These are phyloP conservation scores for Temnothorax rugatulus DNA, from an alignment of 2,888 invertebrate species.

Conservation along the genomic window DNA sequence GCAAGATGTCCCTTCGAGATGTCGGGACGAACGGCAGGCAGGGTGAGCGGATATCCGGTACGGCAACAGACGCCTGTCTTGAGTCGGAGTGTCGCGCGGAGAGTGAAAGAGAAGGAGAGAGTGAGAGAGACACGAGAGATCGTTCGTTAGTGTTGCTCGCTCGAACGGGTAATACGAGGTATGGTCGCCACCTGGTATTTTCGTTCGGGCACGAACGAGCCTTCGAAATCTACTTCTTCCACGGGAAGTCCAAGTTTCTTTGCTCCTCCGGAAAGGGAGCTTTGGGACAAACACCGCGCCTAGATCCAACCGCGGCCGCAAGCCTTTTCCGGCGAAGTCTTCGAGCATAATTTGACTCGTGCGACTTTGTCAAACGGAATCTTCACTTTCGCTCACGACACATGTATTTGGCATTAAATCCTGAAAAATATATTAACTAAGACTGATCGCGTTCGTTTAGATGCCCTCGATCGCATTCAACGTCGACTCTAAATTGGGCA, in stretches of 20 bases:
- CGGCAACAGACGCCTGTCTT: constrained; percentile 71
- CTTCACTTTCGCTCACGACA: background rate
- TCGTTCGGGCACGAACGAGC: constrained; percentile 61
- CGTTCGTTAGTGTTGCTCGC: constrained; percentile 52
- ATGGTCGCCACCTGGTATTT: constrained; percentile 83
- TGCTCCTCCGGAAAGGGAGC: constrained; percentile 49
- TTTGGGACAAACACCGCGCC: constrained; percentile 25
- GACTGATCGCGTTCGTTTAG: background rate
- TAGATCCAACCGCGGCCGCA: background rate
- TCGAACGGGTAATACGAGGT: constrained; percentile 67
- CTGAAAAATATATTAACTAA: background rate
- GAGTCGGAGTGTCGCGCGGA: constrained; percentile 58
- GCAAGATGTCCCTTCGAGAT: constrained; percentile 67
- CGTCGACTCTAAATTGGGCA: background rate
- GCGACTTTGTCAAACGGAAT: background rate
- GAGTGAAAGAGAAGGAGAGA: constrained; percentile 59
- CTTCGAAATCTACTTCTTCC: constrained; percentile 49
- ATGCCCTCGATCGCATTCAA: background rate
- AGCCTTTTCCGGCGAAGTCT: constrained; percentile 19
- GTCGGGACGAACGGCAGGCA: constrained; percentile 56
- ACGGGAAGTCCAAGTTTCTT: constrained; percentile 57
- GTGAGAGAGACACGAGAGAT: constrained; percentile 61
- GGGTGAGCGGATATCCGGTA: constrained; percentile 85
- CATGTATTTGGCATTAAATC: background rate
- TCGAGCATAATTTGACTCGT: background rate